Percentiles rank a stretch among this genome's conserved stretches.
phyloP scores from a whole-genome alignment of 2,888 invertebrate species.

The Sussaba pulchella region DNA sequence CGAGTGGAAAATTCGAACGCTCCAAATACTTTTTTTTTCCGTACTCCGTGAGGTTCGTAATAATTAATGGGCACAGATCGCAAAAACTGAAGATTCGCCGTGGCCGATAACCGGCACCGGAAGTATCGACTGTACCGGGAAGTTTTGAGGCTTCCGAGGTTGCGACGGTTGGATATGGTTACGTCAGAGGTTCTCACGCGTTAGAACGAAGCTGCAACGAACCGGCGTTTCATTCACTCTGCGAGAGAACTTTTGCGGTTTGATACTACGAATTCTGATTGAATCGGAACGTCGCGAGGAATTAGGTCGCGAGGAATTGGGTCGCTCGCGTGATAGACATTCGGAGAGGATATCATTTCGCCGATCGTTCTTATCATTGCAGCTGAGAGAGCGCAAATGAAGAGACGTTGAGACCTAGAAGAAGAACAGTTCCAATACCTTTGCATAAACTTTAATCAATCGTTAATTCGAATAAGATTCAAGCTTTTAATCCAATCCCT shows the following conservation, averaged over 20 bases:
- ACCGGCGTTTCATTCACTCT: constrained; percentile 8
- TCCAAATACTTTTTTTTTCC: constrained; percentile 2
- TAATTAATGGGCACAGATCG: constrained; percentile 7
- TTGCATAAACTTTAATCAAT: not conserved
- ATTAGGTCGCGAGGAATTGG: constrained; percentile 9
- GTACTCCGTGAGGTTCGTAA: not conserved
- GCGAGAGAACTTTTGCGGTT: not conserved
- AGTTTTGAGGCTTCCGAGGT: constrained; percentile 9
- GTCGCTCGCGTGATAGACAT: constrained; percentile 18
- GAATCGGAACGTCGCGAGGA: too few relatives aligned
- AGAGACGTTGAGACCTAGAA: not conserved
- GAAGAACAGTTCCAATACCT: not conserved
- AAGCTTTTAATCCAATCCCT: too few relatives aligned
- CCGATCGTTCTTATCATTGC: not conserved
- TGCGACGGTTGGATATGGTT: constrained; percentile 4
- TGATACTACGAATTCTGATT: constrained; percentile 12
- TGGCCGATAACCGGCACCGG: constrained; percentile 4
- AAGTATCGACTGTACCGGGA: constrained; percentile 10
- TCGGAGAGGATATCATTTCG: constrained; percentile 1
- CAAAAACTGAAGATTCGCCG: not conserved
- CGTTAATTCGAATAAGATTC: too few relatives aligned
- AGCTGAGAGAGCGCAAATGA: constrained; percentile 15
- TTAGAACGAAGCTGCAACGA: not conserved
- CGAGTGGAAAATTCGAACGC: not conserved
- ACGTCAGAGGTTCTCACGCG: constrained; percentile 26